Evolutionary conservation across 2,797 vertebrate genomes (phyloP).

Genomic region (Chelon auratus): DNA sequence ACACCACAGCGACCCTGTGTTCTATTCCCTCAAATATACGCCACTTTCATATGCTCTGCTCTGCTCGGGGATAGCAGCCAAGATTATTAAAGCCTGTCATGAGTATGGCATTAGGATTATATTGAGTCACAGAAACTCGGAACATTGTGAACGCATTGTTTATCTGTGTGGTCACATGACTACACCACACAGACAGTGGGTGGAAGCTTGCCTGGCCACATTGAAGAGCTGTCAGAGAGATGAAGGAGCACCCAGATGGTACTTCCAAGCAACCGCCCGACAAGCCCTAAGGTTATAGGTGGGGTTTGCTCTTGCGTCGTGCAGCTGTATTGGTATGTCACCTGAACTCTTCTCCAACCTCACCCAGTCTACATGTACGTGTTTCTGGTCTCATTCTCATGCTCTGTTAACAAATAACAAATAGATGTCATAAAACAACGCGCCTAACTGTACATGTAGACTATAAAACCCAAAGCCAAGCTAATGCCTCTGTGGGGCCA

Average conservation of each 20-base stretch:
- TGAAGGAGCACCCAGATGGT: constrained; percentile 84
- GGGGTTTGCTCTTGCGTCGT: constrained; percentile 68
- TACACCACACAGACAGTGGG: constrained; percentile 25
- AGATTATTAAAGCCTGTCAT: constrained; percentile 56
- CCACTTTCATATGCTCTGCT: constrained; percentile 26
- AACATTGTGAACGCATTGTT: constrained; percentile 5
- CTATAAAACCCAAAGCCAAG: neutral
- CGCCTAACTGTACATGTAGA: too few relatives aligned
- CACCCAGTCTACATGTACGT: constrained; percentile 11
- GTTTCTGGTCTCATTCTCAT: constrained; percentile 32
- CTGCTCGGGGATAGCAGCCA: constrained; percentile 4
- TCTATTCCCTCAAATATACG: constrained; percentile 22
- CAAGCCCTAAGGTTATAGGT: constrained; percentile 78
- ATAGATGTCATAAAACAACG: too few relatives aligned
- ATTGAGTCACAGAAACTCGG: constrained; percentile 14
- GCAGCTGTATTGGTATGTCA: constrained; percentile 77
- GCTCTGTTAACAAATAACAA: too few relatives aligned
- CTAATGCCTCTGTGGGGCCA: too few relatives aligned
- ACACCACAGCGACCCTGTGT: constrained; percentile 10
- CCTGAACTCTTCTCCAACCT: constrained; percentile 57
- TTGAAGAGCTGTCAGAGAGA: constrained; percentile 71
- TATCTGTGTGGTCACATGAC: constrained; percentile 44
- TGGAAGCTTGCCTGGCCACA: constrained; percentile 64
- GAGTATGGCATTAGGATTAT: constrained; percentile 10
- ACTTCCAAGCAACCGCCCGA: constrained; percentile 73